Evolutionary conservation across 2,888 invertebrate species (phyloP), one percentile per base, ranked within the genome.

Genomic region (Anarsia innoxiella): DNA sequence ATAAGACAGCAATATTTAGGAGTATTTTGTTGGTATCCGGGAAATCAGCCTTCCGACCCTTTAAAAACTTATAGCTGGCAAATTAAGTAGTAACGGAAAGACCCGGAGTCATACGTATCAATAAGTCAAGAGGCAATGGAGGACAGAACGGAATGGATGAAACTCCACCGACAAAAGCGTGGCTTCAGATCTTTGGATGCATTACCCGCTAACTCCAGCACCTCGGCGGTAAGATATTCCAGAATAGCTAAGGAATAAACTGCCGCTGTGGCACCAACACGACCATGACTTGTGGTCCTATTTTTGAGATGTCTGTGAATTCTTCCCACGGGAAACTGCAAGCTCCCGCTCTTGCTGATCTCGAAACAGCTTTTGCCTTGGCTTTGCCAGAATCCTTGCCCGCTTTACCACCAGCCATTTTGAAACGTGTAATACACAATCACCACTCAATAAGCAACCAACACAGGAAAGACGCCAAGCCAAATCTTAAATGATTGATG

Each of bases 321-420:
- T 88, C 99, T 94, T 61, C 99, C 99, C 42, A 99, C 99, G 39
- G 99, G 99, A 76, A 99, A 99, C 97, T 98, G 83, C 87, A 76
- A 73, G n/a, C 49, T 37, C 99, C 99, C 65, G 99, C 99, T 70
- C 99, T 91, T 45, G 99, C 98, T 49, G 99, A 99, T 71, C 99
- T 92, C 47, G 99, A 99, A 56, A 99, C 99, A 59, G 98, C 97
- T 90, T 99, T 99, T 52, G 97, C 96, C 88, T 98, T 98, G 39
- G 97, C 96, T 89, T 99, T 99, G 70, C 99, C 99, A 50, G 98
- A 97, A 89, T 99, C 99, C 89, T 99, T 99, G 71, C 99, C 99
- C 86, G 99, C 99, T 93, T 99, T 99, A 77, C 99, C 99, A 83
- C 99, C 99, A 90, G 99, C 98, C 85, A 86, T 86, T 83, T 85